These are phyloP conservation scores for Rhinoraja longicauda DNA, from an alignment of 2,797 vertebrate species.

Conservation along the genomic window DNA sequence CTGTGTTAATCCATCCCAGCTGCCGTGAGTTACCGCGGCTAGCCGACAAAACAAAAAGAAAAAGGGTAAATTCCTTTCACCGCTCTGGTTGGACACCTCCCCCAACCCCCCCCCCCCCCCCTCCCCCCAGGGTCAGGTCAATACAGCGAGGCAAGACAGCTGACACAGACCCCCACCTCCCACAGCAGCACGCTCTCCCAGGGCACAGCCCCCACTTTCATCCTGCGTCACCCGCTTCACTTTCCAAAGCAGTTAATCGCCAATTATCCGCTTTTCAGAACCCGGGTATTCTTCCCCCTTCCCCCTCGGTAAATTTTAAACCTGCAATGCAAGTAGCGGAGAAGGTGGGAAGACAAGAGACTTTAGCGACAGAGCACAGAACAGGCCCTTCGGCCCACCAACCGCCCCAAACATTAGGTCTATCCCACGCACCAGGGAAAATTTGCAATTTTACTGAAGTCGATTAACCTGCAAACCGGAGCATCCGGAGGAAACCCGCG, in stretches of 20 bases:
- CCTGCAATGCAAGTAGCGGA: too few species aligned
- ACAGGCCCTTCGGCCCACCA: too few species aligned
- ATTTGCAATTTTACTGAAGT: too few species aligned
- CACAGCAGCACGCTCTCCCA: too few species aligned
- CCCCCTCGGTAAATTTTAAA: not conserved
- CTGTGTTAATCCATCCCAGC: not conserved
- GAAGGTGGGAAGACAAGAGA: too few species aligned
- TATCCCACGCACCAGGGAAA: too few species aligned
- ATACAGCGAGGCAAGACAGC: not conserved
- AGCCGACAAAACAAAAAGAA: not conserved
- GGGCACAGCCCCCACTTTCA: not conserved
- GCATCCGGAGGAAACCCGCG: too few species aligned
- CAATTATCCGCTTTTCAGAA: slow-evolving; percentile 1
- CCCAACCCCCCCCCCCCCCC: too few species aligned
- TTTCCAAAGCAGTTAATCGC: not conserved
- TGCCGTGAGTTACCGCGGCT: not conserved
- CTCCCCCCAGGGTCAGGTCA: not conserved
- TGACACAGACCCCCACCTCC: not conserved
- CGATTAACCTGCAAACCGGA: too few species aligned
- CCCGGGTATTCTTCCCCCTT: not conserved
- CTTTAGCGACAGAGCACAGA: too few species aligned
- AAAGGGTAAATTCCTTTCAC: not conserved
- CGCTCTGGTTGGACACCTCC: not conserved
- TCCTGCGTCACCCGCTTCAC: not conserved
- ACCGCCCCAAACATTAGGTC: too few species aligned